These are phyloP conservation scores for Palythoa heliodiscus DNA, from an alignment of 92 coral and sea anemone species.

Conservation along the genomic window DNA sequence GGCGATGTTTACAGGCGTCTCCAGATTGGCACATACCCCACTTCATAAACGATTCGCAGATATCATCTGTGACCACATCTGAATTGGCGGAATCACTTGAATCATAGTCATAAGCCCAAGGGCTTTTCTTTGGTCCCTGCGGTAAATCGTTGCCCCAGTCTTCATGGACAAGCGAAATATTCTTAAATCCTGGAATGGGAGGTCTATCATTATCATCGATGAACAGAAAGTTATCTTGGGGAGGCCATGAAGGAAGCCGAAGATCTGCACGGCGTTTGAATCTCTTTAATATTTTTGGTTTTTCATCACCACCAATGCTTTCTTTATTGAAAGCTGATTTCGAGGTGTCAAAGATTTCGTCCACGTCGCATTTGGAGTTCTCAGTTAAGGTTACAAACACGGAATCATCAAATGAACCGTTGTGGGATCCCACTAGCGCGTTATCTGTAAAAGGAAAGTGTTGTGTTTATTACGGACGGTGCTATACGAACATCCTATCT, in stretches of 20 bases:
- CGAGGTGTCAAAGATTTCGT: neutral
- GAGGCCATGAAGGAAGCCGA: slow-evolving; percentile 37
- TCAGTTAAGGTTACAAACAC: neutral
- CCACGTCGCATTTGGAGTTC: neutral
- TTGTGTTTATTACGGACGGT: neutral
- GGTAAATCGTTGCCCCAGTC: neutral
- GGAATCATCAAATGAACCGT: neutral
- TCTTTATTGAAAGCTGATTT: neutral
- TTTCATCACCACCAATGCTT: neutral
- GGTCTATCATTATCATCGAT: slow-evolving; percentile 6
- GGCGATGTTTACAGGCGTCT: slow-evolving; percentile 55
- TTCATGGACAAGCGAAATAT: slow-evolving; percentile 35
- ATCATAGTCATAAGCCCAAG: slow-evolving; percentile 38
- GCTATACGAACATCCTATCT: neutral
- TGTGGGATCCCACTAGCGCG: neutral
- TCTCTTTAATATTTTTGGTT: neutral
- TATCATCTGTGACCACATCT: slow-evolving; percentile 42
- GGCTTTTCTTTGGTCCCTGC: slow-evolving; percentile 18
- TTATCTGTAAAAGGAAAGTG: neutral
- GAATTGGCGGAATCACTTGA: neutral
- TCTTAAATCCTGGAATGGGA: slow-evolving; percentile 6
- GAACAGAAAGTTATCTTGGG: slow-evolving; percentile 30
- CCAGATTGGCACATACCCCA: slow-evolving; percentile 64
- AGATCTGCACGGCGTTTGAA: slow-evolving; percentile 25
- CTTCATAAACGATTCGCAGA: slow-evolving; percentile 64